Percentiles rank a stretch among this genome's conserved stretches.
These are phyloP conservation scores for Charanyca ferruginea DNA, from an alignment of 2,888 invertebrate species.

Conservation along the genomic window DNA sequence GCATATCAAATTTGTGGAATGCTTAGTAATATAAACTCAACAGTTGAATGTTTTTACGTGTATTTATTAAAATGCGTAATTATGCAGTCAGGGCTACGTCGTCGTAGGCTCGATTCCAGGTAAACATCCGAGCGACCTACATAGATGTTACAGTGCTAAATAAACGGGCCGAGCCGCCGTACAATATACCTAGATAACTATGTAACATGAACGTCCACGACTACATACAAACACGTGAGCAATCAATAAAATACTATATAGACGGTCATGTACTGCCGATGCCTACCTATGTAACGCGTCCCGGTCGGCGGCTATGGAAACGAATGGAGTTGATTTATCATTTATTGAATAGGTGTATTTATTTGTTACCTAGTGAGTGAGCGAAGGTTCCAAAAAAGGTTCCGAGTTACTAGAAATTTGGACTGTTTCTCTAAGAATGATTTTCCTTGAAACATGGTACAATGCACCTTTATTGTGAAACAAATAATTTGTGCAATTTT, in stretches of 20 bases:
- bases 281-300: constrained; percentile 53
- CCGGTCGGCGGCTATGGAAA: constrained; percentile 63
- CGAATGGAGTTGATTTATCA: constrained; percentile 63
- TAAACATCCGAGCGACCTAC: constrained; percentile 69
- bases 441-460: too few species aligned
- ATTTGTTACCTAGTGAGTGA: not conserved
- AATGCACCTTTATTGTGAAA: too few species aligned
- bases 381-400: too few species aligned
- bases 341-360: constrained; percentile 1
- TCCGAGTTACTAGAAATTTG: not conserved
- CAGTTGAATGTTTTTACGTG: not conserved
- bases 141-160: constrained; percentile 69
- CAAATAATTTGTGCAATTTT: not conserved
- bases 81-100: constrained; percentile 14
- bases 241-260: constrained; percentile 72
- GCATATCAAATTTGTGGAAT: not conserved
- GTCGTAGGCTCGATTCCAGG: constrained; percentile 42
- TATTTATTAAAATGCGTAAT: constrained; percentile 1
- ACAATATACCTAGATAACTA: constrained; percentile 70
- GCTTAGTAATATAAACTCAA: not conserved
- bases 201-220: constrained; percentile 71
- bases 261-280: constrained; percentile 62
- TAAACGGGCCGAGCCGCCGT: constrained; percentile 68
- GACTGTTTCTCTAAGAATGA: not conserved
- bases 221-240: constrained; percentile 71